phyloP scores from a whole-genome alignment of 2,113 vertebrate species.

The Equus quagga region DNA sequence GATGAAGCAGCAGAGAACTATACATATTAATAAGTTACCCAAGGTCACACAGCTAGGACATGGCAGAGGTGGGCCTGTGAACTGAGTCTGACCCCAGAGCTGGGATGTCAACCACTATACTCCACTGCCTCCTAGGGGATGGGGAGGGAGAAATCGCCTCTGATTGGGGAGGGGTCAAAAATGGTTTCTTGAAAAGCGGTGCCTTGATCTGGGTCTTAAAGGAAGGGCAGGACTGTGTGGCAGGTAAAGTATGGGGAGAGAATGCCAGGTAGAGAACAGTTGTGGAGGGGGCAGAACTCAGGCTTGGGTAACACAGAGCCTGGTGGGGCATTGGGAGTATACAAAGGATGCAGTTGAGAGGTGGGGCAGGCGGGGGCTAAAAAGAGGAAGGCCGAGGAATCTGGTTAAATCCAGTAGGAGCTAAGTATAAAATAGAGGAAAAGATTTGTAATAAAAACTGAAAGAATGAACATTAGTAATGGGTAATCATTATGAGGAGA shows the following conservation, averaged over 20 bases:
- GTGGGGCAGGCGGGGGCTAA: not conserved
- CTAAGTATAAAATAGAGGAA: not conserved
- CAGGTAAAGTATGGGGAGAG: not conserved
- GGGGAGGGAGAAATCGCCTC: not conserved
- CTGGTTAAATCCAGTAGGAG: not conserved
- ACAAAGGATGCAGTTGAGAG: not conserved
- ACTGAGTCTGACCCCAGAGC: not conserved
- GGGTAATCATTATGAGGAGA: not conserved
- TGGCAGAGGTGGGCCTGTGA: not conserved
- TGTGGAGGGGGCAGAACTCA: not conserved
- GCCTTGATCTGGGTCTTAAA: not conserved
- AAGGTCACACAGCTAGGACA: not conserved
- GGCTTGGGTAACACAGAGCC: not conserved
- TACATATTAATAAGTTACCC: not conserved
- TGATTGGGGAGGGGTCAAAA: not conserved
- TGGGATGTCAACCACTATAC: not conserved
- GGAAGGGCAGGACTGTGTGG: not conserved
- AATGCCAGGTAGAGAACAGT: not conserved
- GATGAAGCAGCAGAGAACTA: not conserved
- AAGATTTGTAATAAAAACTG: not conserved
- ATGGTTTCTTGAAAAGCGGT: not conserved
- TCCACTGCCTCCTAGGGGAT: conserved; percentile 31
- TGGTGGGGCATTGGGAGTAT: not conserved
- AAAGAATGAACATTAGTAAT: not conserved
- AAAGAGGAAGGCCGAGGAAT: not conserved